Conservation (phyloP, 2,888 invertebrate species). For the Lobophora halterata region DNA sequence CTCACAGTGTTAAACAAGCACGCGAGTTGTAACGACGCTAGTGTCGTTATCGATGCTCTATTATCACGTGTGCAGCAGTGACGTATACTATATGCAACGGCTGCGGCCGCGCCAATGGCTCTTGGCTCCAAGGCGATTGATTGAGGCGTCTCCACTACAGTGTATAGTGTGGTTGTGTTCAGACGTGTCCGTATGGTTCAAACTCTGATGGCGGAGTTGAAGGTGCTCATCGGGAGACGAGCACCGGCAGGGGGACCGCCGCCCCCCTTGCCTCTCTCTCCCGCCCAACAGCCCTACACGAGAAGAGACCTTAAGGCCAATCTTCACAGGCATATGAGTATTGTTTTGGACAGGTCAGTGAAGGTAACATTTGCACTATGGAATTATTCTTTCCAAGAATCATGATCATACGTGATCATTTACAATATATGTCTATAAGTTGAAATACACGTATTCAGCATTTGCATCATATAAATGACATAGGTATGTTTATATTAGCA, state of each 20-base stretch:
- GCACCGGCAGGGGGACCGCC: constrained; percentile 60
- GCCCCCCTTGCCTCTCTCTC: constrained; percentile 43
- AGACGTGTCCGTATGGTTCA: constrained; percentile 78
- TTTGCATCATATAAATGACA: not conserved
- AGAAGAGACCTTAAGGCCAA: constrained; percentile 75
- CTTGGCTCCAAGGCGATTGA: constrained; percentile 66
- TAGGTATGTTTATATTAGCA: not conserved
- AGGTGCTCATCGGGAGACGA: constrained; percentile 77
- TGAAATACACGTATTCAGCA: constrained; percentile 19
- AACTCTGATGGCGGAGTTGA: constrained; percentile 75
- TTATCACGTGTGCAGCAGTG: constrained; percentile 73
- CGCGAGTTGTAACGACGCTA: constrained; percentile 71
- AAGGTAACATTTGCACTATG: constrained; percentile 17
- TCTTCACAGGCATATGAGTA: constrained; percentile 78
- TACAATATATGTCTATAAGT: constrained; percentile 13
- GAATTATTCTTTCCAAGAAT: constrained; percentile 7
- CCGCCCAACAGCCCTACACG: constrained; percentile 64
- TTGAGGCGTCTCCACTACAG: constrained; percentile 65
- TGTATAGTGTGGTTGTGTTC: constrained; percentile 58
- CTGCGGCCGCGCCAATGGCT: constrained; percentile 69
- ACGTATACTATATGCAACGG: constrained; percentile 67
- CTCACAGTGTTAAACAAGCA: constrained; percentile 71
- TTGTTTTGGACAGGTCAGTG: constrained; percentile 77
- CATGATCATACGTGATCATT: not conserved
- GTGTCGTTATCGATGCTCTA: constrained; percentile 64